Evolutionary conservation across 2,888 invertebrate species (phyloP).

Genomic region (Elmis aenea): DNA sequence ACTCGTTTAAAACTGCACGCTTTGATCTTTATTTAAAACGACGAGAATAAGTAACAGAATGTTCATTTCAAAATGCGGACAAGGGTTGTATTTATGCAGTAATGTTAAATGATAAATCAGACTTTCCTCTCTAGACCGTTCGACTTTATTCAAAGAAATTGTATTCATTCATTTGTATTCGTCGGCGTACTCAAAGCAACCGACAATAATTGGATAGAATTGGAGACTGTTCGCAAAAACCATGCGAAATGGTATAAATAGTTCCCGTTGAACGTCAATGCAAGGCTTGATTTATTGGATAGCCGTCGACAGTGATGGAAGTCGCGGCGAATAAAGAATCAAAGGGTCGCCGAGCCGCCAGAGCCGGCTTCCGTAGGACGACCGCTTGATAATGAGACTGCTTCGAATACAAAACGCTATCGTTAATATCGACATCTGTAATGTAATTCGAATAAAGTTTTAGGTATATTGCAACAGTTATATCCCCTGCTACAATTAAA

Average conservation of each 20-base stretch:
- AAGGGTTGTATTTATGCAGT: conserved; percentile 12
- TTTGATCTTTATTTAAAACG: too few species aligned
- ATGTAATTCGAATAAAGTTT: conserved; percentile 33
- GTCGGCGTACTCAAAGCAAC: conserved; percentile 29
- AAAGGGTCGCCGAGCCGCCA: conserved; percentile 36
- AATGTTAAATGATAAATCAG: conserved; percentile 9
- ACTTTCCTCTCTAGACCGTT: too few species aligned
- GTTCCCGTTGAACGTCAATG: conserved; percentile 39
- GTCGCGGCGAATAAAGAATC: conserved; percentile 46
- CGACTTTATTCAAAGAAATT: conserved; percentile 23
- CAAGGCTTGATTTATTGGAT: conserved; percentile 44
- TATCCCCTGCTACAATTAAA: too few species aligned
- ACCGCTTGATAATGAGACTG: conserved; percentile 33
- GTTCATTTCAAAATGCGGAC: too few species aligned
- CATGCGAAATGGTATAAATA: conserved; percentile 41
- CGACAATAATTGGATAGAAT: conserved; percentile 42
- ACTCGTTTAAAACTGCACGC: too few species aligned
- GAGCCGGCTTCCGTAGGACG: conserved; percentile 32
- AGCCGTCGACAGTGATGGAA: conserved; percentile 46
- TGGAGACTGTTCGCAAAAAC: conserved; percentile 34
- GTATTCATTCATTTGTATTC: conserved; percentile 31
- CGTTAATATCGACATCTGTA: conserved; percentile 36
- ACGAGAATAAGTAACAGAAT: too few species aligned
- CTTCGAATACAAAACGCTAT: conserved; percentile 29
- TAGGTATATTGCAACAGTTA: too few species aligned